These are phyloP conservation scores for Atractosteus spatula DNA, from an alignment of 2,113 vertebrate genomes.

Conservation along the genomic window DNA sequence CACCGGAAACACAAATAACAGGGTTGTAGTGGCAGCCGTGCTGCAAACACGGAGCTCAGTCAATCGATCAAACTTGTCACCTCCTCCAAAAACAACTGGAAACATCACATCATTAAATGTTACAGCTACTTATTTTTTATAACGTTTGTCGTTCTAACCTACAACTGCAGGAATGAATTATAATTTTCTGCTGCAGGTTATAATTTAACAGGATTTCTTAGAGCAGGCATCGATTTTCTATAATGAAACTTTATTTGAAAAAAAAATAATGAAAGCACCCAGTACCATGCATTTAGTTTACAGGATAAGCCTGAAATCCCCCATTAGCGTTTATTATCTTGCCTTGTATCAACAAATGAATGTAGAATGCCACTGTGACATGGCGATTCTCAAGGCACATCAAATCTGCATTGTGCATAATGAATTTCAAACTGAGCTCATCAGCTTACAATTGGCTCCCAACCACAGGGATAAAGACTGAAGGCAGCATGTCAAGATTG, in stretches of 20 bases:
- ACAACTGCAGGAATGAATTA: conserved; percentile 20
- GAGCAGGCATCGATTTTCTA: conserved; percentile 60
- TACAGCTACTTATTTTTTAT: conserved; percentile 49
- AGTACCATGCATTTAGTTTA: background rate
- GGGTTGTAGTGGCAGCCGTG: conserved; percentile 49
- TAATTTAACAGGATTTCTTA: conserved; percentile 56
- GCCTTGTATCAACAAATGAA: conserved; percentile 14
- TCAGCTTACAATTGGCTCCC: conserved; percentile 10
- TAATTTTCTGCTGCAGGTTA: conserved; percentile 33
- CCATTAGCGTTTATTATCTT: background rate
- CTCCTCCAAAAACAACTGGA: conserved; percentile 32
- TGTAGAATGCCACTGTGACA: background rate
- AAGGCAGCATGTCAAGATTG: background rate
- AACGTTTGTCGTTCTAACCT: conserved; percentile 46
- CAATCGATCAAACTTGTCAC: conserved; percentile 59
- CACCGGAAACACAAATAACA: conserved; percentile 67
- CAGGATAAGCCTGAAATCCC: background rate
- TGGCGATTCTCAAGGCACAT: background rate
- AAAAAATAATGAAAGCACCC: conserved; percentile 32
- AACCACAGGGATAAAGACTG: background rate
- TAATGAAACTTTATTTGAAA: conserved; percentile 54
- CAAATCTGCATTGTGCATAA: conserved; percentile 3
- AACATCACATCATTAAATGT: conserved; percentile 60
- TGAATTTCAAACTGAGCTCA: conserved; percentile 15
- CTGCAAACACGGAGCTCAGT: conserved; percentile 50